A percentile compares a stretch with the other conserved stretches of the same genome.
These are phyloP conservation scores for Chloroclystis v-ata DNA, from an alignment of 2,888 invertebrate genomes.

Conservation along the genomic window DNA sequence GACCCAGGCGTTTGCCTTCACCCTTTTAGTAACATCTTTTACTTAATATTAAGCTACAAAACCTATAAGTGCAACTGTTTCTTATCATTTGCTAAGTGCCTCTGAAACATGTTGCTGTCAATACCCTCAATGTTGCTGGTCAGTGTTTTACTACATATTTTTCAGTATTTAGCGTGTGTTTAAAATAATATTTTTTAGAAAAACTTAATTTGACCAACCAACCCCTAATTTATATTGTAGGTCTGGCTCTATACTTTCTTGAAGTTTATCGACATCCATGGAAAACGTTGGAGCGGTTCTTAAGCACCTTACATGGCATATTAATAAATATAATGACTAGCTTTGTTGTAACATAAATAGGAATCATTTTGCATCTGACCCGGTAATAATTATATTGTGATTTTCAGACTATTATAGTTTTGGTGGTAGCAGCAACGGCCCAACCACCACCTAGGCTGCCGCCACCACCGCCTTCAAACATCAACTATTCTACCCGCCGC, in stretches of 20 bases:
- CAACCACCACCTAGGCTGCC: no score
- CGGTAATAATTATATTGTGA: no score
- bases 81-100: slow-evolving; percentile 17
- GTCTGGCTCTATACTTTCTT: no score
- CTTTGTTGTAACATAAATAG: no score
- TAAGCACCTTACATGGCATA: no score
- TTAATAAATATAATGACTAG: no score
- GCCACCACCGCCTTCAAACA: background rate
- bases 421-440: background rate
- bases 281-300: no score
- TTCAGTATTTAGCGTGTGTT: background rate
- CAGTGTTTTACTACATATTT: slow-evolving; percentile 1
- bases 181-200: no score
- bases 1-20: slow-evolving; percentile 24
- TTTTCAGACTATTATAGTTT: background rate
- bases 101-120: background rate
- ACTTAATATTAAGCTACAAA: slow-evolving; percentile 21
- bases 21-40: slow-evolving; percentile 18
- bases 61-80: slow-evolving; percentile 10
- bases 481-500: slow-evolving; percentile 10
- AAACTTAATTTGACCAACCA: no score
- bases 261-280: no score
- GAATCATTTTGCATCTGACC: background rate
- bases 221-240: no score
- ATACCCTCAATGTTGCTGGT: slow-evolving; percentile 18